Evolutionary conservation across 2,888 invertebrate species (phyloP), one percentile per base, ranked within the genome.

Genomic region (Cecidostiba fungosa): DNA sequence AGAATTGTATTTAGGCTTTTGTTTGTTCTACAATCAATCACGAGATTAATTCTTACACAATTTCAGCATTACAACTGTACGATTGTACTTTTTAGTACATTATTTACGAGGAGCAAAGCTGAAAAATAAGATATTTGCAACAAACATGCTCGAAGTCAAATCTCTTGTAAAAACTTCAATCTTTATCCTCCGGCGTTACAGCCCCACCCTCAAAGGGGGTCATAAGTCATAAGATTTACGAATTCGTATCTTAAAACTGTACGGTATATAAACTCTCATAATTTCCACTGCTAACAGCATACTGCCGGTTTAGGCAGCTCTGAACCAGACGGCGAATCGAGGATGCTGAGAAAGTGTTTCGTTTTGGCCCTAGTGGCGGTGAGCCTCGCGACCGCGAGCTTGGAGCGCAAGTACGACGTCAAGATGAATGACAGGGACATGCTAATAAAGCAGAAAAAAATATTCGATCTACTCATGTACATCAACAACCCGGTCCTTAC

Each of bases 391-490:
- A 26, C 54, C 3, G 86, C 69, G n/a, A 16, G 5, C 50, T n/a
- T 47, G 62, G 26, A 3, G 10, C 8, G 0, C 29, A 16, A 16
- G 12, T 47, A 87, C 77, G 6, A 19, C 19, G 6, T 16, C 0
- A 73, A 69, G 32, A 8, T 87, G 85, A 0, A 89, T 83, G 39
- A 91, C 91, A 12, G 92, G 62, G 92, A 92, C 14, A 91, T 91
- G 84, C 90, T 93, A 4, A 88, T 91, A 50, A 91, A 91, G 62
- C 92, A 93, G 87, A 93, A 92, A 89, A 92, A 92, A 85, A 88
- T 93, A 84, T 92, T 91, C 88, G 93, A 92, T 29, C 89, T 93
- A 0, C 87, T 93, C 84, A 88, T 91, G 87, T 93, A 90, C 88
- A 85, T 92, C 4, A 89, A 90, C 50, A 92, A 92, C 66, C 88